phyloP scores from a whole-genome alignment of 2,113 vertebrate genomes.

The Cisticola juncidis region DNA sequence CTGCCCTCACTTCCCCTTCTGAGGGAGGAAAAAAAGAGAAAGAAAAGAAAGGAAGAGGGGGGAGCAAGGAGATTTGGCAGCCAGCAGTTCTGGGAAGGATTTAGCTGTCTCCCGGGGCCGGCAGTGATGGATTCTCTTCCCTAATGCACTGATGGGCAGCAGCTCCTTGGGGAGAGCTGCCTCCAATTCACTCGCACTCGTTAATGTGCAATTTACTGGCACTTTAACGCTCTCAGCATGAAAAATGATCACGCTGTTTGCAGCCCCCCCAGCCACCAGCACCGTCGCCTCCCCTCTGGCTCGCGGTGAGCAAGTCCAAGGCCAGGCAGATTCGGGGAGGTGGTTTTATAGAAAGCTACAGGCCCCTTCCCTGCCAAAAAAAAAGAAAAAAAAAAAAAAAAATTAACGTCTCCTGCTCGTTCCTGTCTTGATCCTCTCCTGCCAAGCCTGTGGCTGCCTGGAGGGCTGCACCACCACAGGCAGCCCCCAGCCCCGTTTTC shows the following conservation, averaged over 20 bases:
- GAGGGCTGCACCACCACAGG: not conserved
- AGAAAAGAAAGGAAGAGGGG: not conserved
- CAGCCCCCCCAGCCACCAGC: constrained; percentile 44
- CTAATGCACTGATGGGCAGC: constrained; percentile 68
- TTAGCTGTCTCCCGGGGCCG: constrained; percentile 62
- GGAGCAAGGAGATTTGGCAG: constrained; percentile 42
- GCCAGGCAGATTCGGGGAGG: constrained; percentile 18
- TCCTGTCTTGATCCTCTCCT: not conserved
- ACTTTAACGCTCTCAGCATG: constrained; percentile 75
- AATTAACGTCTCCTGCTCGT: not conserved
- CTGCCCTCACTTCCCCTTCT: constrained; percentile 14
- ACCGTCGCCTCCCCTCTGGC: constrained; percentile 21
- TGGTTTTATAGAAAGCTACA: constrained; percentile 13
- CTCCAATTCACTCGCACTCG: constrained; percentile 70
- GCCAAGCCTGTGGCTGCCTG: not conserved
- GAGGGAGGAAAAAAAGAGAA: constrained; percentile 14
- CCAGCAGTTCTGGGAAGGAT: constrained; percentile 70
- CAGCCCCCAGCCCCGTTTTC: not conserved
- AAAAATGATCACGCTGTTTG: constrained; percentile 67
- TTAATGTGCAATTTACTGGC: constrained; percentile 80
- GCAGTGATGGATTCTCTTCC: constrained; percentile 71
- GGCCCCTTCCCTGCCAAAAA: not conserved
- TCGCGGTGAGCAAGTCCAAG: not conserved
- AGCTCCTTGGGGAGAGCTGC: constrained; percentile 65
- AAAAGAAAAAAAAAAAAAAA: constrained; percentile 1